Conservation (phyloP, 2,113 vertebrate genomes). For the Paracanthobrama guichenoti region DNA sequence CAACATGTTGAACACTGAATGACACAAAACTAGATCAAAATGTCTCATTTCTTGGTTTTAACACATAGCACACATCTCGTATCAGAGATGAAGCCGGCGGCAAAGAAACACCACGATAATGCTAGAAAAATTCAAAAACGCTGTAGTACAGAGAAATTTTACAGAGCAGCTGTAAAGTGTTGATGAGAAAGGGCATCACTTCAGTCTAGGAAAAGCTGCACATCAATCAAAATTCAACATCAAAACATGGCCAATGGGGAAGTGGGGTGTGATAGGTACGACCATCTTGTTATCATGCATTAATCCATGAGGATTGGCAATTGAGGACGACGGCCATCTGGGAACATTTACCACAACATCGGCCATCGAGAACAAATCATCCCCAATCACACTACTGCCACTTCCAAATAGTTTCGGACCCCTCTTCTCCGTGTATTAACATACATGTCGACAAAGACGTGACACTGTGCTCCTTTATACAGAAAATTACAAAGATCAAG, state of each 20-base stretch:
- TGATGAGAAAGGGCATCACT: constrained; percentile 27
- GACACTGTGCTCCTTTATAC: constrained; percentile 65
- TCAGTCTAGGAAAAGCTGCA: constrained; percentile 62
- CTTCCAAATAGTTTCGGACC: background rate
- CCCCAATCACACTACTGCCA: background rate
- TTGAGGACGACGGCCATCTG: background rate
- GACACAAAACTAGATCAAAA: constrained; percentile 66
- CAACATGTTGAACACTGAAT: constrained; percentile 79
- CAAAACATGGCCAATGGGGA: constrained; percentile 66
- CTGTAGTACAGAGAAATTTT: constrained; percentile 69
- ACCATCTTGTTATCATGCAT: constrained; percentile 55
- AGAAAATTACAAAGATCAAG: constrained; percentile 52
- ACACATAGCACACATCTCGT: constrained; percentile 73
- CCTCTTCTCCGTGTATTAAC: constrained; percentile 4
- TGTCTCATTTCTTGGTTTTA: constrained; percentile 55
- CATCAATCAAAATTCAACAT: constrained; percentile 73
- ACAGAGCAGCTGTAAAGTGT: constrained; percentile 28
- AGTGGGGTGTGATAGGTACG: constrained; percentile 30
- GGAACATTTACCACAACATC: constrained; percentile 2
- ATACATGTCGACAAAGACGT: constrained; percentile 25
- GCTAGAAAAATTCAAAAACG: constrained; percentile 72
- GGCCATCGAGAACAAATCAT: background rate
- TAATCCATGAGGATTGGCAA: constrained; percentile 50
- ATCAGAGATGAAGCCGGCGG: constrained; percentile 65
- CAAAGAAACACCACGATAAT: constrained; percentile 72